phyloP scores from a whole-genome alignment of 2,888 invertebrate genomes.

The Hipparchia sbordonii region DNA sequence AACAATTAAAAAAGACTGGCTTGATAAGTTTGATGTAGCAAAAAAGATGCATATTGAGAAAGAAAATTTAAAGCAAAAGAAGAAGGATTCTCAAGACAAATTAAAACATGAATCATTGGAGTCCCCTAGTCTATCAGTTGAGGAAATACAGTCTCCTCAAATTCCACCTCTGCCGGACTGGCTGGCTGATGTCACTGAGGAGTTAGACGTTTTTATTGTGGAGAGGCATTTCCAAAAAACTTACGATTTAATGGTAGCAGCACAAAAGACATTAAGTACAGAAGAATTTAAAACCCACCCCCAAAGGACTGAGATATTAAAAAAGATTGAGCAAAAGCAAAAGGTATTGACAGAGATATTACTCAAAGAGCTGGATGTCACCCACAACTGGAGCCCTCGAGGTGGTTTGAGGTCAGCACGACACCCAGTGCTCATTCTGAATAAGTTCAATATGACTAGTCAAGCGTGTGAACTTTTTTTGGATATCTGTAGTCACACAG shows the following conservation, averaged over 20 bases:
- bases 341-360: constrained; percentile 92
- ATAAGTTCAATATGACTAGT: constrained; percentile 86
- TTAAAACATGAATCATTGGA: constrained; percentile 68
- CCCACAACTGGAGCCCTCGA: constrained; percentile 94
- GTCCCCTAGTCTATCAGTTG: constrained; percentile 76
- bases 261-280: constrained; percentile 67
- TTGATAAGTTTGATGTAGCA: constrained; percentile 95
- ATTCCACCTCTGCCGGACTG: constrained; percentile 87
- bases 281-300: constrained; percentile 72
- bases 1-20: constrained; percentile 94
- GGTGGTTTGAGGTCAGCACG: constrained; percentile 94
- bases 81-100: constrained; percentile 69
- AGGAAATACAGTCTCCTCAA: constrained; percentile 72
- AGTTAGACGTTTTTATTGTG: constrained; percentile 96
- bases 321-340: constrained; percentile 87
- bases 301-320: constrained; percentile 66
- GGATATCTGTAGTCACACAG: constrained; percentile 90
- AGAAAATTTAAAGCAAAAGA: constrained; percentile 84
- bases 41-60: constrained; percentile 89
- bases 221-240: constrained; percentile 98
- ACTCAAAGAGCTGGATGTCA: constrained; percentile 93
- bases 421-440: constrained; percentile 92
- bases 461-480: constrained; percentile 93
- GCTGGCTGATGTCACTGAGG: constrained; percentile 95
- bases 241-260: constrained; percentile 88